Percentiles rank a stretch among this genome's conserved stretches.
Conservation (phyloP, 2,888 invertebrate genomes). For the Acronicta leporina region DNA sequence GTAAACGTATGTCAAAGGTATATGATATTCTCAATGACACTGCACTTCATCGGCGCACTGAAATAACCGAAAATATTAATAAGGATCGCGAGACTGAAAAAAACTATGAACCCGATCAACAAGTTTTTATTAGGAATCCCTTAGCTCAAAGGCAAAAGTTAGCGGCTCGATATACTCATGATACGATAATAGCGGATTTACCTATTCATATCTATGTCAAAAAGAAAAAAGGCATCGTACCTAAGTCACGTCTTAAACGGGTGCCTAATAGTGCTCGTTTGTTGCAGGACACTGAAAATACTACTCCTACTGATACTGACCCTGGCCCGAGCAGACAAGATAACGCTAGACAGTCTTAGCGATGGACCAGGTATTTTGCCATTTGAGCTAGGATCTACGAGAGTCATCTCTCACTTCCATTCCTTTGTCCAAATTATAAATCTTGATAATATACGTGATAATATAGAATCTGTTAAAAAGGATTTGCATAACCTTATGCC, state of each 20-base stretch:
- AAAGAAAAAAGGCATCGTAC: slow-evolving; percentile 5
- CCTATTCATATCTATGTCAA: slow-evolving; percentile 7
- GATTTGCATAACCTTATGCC: not conserved
- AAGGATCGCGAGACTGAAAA: slow-evolving; percentile 3
- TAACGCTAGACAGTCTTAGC: slow-evolving; percentile 12
- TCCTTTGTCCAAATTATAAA: not conserved
- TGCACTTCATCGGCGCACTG: not conserved
- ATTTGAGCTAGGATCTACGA: slow-evolving; percentile 31
- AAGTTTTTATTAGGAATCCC: slow-evolving; percentile 2
- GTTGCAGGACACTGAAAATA: slow-evolving; percentile 17
- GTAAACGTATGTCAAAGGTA: not conserved
- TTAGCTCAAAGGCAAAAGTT: not conserved
- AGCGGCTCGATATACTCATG: not conserved
- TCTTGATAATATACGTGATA: not conserved
- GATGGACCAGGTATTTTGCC: slow-evolving; percentile 41
- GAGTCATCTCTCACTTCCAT: not conserved
- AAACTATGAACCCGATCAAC: slow-evolving; percentile 8
- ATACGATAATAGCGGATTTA: slow-evolving; percentile 2
- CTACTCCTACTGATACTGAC: not conserved
- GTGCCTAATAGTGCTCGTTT: slow-evolving; percentile 13
- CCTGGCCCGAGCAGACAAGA: not conserved
- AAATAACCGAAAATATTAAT: slow-evolving; percentile 6
- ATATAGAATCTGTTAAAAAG: not conserved
- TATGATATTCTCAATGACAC: slow-evolving; percentile 4
- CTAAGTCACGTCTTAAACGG: slow-evolving; percentile 5